A percentile compares a stretch with the other conserved stretches of the same genome.
These are phyloP conservation scores for Drosophila pruinosa DNA, from an alignment of 1,140 invertebrate genomes.

Conservation along the genomic window DNA sequence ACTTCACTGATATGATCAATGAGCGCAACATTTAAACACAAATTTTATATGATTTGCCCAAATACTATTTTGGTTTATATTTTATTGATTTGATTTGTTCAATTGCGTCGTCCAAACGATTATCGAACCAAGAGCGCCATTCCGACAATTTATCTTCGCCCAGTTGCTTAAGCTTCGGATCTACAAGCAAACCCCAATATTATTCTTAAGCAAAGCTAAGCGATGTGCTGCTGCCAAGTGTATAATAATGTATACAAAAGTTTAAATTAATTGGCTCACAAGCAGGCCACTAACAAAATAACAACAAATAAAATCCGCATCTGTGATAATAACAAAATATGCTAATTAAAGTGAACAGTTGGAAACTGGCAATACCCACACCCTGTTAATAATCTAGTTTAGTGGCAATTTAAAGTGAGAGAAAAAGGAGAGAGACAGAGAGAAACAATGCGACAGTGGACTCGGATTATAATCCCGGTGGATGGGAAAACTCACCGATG, in stretches of 20 bases:
- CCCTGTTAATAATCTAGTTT: constrained; percentile 22
- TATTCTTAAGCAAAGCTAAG: constrained; percentile 25
- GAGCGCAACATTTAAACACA: neutral
- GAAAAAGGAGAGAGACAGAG: constrained; percentile 51
- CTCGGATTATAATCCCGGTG: neutral
- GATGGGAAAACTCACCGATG: constrained; percentile 86
- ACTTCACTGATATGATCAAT: neutral
- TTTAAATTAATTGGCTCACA: constrained; percentile 18
- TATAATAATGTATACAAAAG: constrained; percentile 6
- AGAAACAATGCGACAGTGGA: neutral
- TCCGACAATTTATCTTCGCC: constrained; percentile 88
- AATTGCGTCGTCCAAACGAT: constrained; percentile 92
- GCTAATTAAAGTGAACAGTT: constrained; percentile 33
- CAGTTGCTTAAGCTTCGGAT: constrained; percentile 90
- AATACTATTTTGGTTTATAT: constrained; percentile 13
- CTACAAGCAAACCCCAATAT: constrained; percentile 84
- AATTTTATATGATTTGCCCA: no score
- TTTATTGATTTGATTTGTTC: constrained; percentile 78
- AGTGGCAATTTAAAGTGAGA: constrained; percentile 81
- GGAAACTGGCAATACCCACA: neutral
- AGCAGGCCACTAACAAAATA: constrained; percentile 27
- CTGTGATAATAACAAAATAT: constrained; percentile 25
- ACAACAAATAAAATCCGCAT: constrained; percentile 2
- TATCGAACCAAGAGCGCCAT: constrained; percentile 90
- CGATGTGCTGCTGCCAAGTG: neutral